A percentile compares a stretch with the other conserved stretches of the same genome.
Evolutionary conservation across 1,140 invertebrate species (phyloP).

Genomic region (Drosophila setifemur): DNA sequence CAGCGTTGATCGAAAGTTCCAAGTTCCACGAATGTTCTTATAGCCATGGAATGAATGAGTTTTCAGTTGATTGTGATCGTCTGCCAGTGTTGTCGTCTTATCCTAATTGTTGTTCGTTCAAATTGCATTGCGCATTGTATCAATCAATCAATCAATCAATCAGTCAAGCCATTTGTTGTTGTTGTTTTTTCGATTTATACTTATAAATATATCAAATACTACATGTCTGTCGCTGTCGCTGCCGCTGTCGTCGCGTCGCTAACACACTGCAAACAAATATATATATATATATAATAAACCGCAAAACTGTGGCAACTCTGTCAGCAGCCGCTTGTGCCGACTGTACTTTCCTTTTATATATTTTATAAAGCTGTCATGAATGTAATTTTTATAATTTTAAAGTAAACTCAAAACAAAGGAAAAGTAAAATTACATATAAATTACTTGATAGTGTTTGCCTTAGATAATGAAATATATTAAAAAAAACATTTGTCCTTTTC

Average conservation of each 20-base stretch:
- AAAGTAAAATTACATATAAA: too few species aligned
- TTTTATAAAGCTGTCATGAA: slow-evolving; percentile 4
- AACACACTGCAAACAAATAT: slow-evolving; percentile 35
- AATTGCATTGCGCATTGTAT: slow-evolving; percentile 56
- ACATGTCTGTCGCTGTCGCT: slow-evolving; percentile 71
- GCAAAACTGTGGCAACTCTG: slow-evolving; percentile 52
- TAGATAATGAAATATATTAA: not conserved
- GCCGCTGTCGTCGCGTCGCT: slow-evolving; percentile 39
- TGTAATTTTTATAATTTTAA: too few species aligned
- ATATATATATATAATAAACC: not conserved
- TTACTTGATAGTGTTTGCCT: too few species aligned
- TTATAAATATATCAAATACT: slow-evolving; percentile 39
- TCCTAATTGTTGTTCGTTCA: slow-evolving; percentile 63
- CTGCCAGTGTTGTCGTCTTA: slow-evolving; percentile 69
- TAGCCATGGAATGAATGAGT: slow-evolving; percentile 14
- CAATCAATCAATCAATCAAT: slow-evolving; percentile 22
- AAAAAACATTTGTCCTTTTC: not conserved
- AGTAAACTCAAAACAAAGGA: too few species aligned
- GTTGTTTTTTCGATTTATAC: slow-evolving; percentile 57
- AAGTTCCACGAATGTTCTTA: too few species aligned
- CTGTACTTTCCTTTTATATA: slow-evolving; percentile 34
- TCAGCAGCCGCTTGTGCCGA: slow-evolving; percentile 42
- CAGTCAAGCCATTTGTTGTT: slow-evolving; percentile 64
- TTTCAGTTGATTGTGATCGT: slow-evolving; percentile 34
- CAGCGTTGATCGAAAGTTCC: slow-evolving; percentile 23